These are phyloP conservation scores for Muscicapa striata DNA, from an alignment of 2,797 vertebrate species.

Conservation along the genomic window DNA sequence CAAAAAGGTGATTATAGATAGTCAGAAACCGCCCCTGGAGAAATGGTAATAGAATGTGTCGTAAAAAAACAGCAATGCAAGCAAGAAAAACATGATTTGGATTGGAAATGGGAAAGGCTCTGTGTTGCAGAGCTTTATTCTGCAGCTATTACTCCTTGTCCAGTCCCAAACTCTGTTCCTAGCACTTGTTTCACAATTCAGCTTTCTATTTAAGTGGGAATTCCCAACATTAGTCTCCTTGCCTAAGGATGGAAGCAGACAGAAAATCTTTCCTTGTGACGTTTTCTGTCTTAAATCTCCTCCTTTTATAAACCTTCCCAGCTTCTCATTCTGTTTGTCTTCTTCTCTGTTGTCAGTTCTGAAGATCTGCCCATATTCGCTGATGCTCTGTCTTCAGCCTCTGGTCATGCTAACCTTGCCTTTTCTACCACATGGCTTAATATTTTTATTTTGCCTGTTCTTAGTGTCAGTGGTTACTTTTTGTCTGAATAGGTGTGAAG, in stretches of 20 bases:
- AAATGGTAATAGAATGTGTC: neutral
- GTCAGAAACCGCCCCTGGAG: neutral
- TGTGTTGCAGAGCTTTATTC: neutral
- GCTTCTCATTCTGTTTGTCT: neutral
- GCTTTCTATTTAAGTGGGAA: neutral
- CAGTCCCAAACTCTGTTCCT: neutral
- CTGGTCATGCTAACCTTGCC: neutral
- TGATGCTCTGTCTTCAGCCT: neutral
- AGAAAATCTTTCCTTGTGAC: neutral
- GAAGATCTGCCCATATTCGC: neutral
- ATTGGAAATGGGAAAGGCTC: neutral
- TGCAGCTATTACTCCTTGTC: neutral
- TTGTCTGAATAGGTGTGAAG: neutral
- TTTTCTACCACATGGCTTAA: neutral
- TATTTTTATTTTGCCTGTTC: neutral
- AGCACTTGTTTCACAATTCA: neutral
- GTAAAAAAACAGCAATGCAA: neutral
- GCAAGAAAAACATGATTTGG: neutral
- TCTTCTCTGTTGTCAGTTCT: neutral
- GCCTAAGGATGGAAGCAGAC: neutral
- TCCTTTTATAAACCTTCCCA: neutral
- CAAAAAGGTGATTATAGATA: neutral
- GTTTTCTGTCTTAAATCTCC: neutral
- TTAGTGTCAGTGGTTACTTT: neutral
- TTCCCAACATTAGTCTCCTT: neutral